Evolutionary conservation across 2,888 invertebrate genomes (phyloP).

Genomic region (Ametastegia equiseti): DNA sequence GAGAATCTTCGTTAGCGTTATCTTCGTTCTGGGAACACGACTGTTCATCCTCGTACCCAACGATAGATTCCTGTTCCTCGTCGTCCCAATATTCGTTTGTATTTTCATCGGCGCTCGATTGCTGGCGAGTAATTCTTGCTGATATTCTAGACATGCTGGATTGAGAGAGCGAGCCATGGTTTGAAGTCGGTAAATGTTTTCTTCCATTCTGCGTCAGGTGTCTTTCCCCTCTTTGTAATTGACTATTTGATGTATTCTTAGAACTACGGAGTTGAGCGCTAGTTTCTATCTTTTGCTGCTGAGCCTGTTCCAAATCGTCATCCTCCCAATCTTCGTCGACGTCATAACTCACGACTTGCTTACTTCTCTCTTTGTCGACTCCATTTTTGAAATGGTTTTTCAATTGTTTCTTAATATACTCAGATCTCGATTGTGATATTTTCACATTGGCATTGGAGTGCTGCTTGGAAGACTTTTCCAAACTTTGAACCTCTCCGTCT

Average conservation of each 20-base stretch:
- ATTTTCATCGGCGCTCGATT: constrained; percentile 22
- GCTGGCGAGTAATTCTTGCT: not conserved
- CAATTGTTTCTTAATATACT: constrained; percentile 16
- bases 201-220: constrained; percentile 19
- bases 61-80: constrained; percentile 16
- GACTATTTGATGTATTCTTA: not conserved
- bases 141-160: not conserved
- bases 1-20: constrained; percentile 54
- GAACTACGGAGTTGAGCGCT: not conserved
- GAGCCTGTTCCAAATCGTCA: constrained; percentile 64
- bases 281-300: not conserved
- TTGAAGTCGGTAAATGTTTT: not conserved
- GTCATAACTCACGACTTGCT: constrained; percentile 67
- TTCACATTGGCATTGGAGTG: constrained; percentile 21
- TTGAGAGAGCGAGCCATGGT: constrained; percentile 2
- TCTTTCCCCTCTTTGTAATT: not conserved
- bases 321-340: constrained; percentile 73
- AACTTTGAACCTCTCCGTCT: constrained; percentile 35
- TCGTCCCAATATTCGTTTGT: constrained; percentile 41
- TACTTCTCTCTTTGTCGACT: constrained; percentile 52
- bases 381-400: constrained; percentile 34
- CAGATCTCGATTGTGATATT: constrained; percentile 48
- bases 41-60: constrained; percentile 31
- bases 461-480: constrained; percentile 25
- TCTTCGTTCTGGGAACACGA: constrained; percentile 53